Evolutionary conservation across 2,797 vertebrate species (phyloP), one percentile per base, ranked within the genome.

Genomic region (Amphiprion clarkii): DNA sequence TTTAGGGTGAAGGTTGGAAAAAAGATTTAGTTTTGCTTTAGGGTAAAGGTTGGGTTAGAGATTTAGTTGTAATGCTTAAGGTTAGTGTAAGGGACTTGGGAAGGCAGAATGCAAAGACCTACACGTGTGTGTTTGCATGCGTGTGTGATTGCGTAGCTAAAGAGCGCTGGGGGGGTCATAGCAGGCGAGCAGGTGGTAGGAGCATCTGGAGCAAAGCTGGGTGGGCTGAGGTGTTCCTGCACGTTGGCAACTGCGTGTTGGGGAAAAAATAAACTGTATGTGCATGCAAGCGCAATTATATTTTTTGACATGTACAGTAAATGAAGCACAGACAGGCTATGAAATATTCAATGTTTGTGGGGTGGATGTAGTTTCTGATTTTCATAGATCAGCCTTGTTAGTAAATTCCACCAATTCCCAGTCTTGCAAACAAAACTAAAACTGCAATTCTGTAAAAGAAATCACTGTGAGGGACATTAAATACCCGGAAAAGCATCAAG

Each of bases 141-240:
- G 17, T 19, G 44, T 9, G 65, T 17, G 6, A 53, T 53, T 53
- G 17, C 36, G 60, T 53, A 55, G n/a, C 40, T 64, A n/a, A 33
- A 44, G 70, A 27, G 31, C 10, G 48, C 49, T 17, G 17, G 40
- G 10, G 48, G 60, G 56, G 23, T 63, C 62, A 74, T 17, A 25
- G 48, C 75, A 59, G 58, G 54, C 44, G 53, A 79, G 66, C 81
- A 76, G 79, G 65, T 84, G 85, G 74, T 66, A 60, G 51, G 40
- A 77, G 49, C 78, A 78, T 83, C 81, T 83, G 82, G 76, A 68
- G 62, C 53, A 60, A 67, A 74, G 29, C 59, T 60, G 63, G 62
- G 36, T 67, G 63, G 72, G 40, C 75, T 56, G 66, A 65, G 58
- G 40, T 71, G 63, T 48, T 49, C 23, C 46, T 56, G 23, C 46